phyloP scores from a whole-genome alignment of 2,888 invertebrate species.

The Thelaira solivaga region DNA sequence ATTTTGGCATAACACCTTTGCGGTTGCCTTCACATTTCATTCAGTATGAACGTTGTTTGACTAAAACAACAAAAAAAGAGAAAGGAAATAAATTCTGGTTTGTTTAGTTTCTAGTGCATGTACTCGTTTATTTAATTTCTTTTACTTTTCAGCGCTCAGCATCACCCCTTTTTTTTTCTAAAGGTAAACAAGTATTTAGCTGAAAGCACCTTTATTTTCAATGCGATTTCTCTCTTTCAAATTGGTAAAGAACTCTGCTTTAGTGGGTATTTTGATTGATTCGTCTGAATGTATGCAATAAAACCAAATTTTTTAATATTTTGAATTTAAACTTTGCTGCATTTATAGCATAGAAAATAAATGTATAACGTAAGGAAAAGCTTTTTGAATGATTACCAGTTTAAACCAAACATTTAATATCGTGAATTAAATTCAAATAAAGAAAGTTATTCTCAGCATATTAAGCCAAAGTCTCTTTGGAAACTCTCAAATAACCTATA shows the following conservation, averaged over 20 bases:
- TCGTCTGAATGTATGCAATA: not conserved
- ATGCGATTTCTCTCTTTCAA: not conserved
- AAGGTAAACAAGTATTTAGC: not conserved
- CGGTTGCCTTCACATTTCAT: too few relatives aligned
- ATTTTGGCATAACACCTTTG: not conserved
- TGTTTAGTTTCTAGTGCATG: not conserved
- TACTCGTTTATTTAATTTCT: not conserved
- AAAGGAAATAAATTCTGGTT: not conserved
- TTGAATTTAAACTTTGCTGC: constrained; percentile 14
- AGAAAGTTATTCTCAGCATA: too few relatives aligned
- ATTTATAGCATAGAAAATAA: too few relatives aligned
- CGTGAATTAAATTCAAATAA: too few relatives aligned
- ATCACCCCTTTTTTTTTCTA: not conserved
- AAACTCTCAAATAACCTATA: too few relatives aligned
- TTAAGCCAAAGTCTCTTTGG: too few relatives aligned
- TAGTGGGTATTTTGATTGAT: not conserved
- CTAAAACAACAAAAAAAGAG: not conserved
- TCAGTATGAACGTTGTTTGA: too few relatives aligned
- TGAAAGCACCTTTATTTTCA: not conserved
- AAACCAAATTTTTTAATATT: not conserved
- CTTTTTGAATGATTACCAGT: too few relatives aligned
- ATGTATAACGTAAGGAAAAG: too few relatives aligned
- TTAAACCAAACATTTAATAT: too few relatives aligned
- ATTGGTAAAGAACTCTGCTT: not conserved
- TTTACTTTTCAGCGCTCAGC: not conserved